Conservation (phyloP, 2,797 vertebrate genomes). For the Anguilla marmorata region DNA sequence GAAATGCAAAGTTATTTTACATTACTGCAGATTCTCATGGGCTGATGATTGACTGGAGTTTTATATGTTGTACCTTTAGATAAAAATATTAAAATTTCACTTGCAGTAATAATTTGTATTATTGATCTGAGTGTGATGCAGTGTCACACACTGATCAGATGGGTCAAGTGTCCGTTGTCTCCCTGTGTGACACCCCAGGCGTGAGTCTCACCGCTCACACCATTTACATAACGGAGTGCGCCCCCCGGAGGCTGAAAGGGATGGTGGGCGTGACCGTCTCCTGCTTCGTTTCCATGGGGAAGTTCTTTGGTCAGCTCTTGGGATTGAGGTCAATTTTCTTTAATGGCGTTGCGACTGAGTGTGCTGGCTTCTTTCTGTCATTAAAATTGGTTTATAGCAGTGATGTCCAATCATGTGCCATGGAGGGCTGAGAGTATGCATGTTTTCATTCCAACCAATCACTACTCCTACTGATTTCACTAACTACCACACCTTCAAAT, state of each 20-base stretch:
- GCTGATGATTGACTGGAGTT: too few species aligned
- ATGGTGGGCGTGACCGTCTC: constrained; percentile 60
- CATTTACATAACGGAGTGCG: constrained; percentile 67
- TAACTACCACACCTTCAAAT: too few species aligned
- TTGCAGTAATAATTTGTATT: neutral
- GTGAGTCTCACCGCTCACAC: constrained; percentile 43
- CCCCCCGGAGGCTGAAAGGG: constrained; percentile 65
- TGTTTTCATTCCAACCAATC: too few species aligned
- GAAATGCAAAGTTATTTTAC: too few species aligned
- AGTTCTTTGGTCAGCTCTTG: constrained; percentile 71
- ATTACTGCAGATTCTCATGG: neutral
- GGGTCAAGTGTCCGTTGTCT: too few species aligned
- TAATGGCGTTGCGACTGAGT: neutral
- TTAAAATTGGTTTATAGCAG: too few species aligned
- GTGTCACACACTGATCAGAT: neutral
- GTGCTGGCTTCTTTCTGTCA: neutral
- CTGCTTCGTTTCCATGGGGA: constrained; percentile 65
- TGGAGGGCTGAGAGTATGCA: too few species aligned
- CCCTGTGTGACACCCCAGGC: neutral
- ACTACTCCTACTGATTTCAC: too few species aligned
- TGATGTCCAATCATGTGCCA: too few species aligned
- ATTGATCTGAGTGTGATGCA: neutral
- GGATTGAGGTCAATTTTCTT: constrained; percentile 69
- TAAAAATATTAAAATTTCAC: neutral
- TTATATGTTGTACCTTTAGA: neutral